Base-by-base conservation (phyloP, 2,888 invertebrate species). In the Clunio marinus region DNA sequence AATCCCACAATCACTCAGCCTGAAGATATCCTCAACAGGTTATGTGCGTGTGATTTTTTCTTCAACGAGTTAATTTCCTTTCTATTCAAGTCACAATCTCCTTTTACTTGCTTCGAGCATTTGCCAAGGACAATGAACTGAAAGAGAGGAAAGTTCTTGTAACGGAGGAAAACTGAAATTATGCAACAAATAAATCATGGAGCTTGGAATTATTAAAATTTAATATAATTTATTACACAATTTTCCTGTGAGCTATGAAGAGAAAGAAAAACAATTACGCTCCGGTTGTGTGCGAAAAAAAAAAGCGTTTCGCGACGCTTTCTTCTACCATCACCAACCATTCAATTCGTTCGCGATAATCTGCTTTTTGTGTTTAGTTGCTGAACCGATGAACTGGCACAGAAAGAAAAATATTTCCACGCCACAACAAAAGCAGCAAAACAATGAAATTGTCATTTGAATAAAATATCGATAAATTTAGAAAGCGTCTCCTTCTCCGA, bases 391-490 rank as follows among this genome's bases (percentile, higher is more conserved):
- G 51, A 51, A 51, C 58, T 27, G 17, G 13, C 58, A n/a, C 25
- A 27, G 25, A 25, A 28, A 58, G 27, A 58, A 58, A 17, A 51
- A 51, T n/a, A n/a, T n/a, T n/a, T n/a, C n/a, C n/a, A n/a, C n/a
- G n/a, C n/a, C n/a, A 57, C 57, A 24, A 15, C 57, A 20, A 10
- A 24, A 51, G 51, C 13, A 27, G 57, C 25, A 45, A 63, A 66
- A 66, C 66, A 66, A 66, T 66, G 55, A 66, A 66, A 28, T 15
- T 66, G 51, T 22, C 25, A 66, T 66, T 66, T 66, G 55, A 66
- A 66, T 66, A 66, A 66, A 66, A 66, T 66, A 66, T 66, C 66
- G 27, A 66, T 66, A 66, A 66, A 66, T 66, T 66, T 55, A 45
- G 3, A 8, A n/a, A 15, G 28, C 51, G 17, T 51, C 51, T 51